Base-by-base conservation (phyloP, 2,797 vertebrate genomes). In the Characodon lateralis region DNA sequence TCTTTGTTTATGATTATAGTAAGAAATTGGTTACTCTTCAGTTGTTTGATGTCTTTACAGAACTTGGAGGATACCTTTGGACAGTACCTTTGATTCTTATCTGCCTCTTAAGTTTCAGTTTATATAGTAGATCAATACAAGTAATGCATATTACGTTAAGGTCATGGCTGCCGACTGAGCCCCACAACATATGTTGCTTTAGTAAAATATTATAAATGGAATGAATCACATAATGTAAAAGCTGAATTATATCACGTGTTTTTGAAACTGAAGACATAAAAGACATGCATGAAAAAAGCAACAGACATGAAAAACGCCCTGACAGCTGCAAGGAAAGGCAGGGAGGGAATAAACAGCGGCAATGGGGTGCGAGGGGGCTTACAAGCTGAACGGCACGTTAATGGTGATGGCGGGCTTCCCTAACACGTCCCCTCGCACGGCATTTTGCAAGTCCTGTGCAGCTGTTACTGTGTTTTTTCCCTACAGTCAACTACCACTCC, bases 261-360 rank as follows among this genome's bases (percentile, higher is more conserved):
- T 92, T 87, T 88, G 87, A 87, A 94, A 94, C 84, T 74, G 83
- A 90, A 92, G 90, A 89, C 83, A 78, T 75, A 89, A 90, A 84
- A 92, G 86, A 83, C 84, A 78, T 14, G 72, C 83, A 58, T 81
- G 86, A 75, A 71, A 84, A 89, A 85, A 83, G 53, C 39, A 18
- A 84, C 69, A 71, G 87, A 85, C 24, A 56, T 87, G 82, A 85
- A 35, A 68, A 83, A 87, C 83, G 73, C 56, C 48, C 22, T 86
- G 89, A 95, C 95, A 96, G 95, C 95, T 96, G 95, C 91, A 90
- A 56, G 84, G 92, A 89, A 90, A 86, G 72, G 70, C 73, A 78
- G 76, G 31, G 51, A 70, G 75, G 73, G 66, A 20, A 9, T 73
- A 59, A 78, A 56, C 1, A 56, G 50, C 72, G 82, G 79, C 71